Evolutionary conservation across 2,888 invertebrate species (phyloP).

Genomic region (Helleia helle): DNA sequence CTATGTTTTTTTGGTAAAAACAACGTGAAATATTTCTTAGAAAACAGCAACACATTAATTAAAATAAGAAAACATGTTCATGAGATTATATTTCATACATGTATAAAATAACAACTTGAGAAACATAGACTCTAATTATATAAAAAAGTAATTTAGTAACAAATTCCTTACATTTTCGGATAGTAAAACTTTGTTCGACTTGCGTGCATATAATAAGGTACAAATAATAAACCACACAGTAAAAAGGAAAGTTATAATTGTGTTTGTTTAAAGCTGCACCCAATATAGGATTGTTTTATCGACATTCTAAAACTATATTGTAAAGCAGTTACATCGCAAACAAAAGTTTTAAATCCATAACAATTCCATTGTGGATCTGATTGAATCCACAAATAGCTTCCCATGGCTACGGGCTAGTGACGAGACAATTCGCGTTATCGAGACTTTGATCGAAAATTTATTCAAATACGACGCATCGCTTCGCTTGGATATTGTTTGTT

Average conservation of each 20-base stretch:
- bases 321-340: slow-evolving; percentile 20
- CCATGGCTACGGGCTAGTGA: slow-evolving; percentile 44
- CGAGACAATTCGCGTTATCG: slow-evolving; percentile 23
- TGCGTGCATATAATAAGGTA: slow-evolving; percentile 1
- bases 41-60: too few species aligned
- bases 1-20: too few species aligned
- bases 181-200: too few species aligned
- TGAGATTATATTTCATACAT: too few species aligned
- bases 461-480: background rate
- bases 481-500: background rate
- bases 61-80: too few species aligned
- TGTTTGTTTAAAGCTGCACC: slow-evolving; percentile 1
- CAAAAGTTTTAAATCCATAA: slow-evolving; percentile 46
- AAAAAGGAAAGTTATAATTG: background rate
- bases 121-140: too few species aligned
- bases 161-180: too few species aligned
- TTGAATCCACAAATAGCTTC: slow-evolving; percentile 69
- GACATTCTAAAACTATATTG: slow-evolving; percentile 3
- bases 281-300: background rate
- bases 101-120: too few species aligned
- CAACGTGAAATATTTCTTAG: too few species aligned
- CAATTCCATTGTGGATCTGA: slow-evolving; percentile 62
- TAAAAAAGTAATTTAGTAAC: too few species aligned
- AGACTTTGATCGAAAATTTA: slow-evolving; percentile 12
- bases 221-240: background rate